Evolutionary conservation across 2,113 vertebrate species (phyloP).

Genomic region (Chiloscyllium plagiosum): DNA sequence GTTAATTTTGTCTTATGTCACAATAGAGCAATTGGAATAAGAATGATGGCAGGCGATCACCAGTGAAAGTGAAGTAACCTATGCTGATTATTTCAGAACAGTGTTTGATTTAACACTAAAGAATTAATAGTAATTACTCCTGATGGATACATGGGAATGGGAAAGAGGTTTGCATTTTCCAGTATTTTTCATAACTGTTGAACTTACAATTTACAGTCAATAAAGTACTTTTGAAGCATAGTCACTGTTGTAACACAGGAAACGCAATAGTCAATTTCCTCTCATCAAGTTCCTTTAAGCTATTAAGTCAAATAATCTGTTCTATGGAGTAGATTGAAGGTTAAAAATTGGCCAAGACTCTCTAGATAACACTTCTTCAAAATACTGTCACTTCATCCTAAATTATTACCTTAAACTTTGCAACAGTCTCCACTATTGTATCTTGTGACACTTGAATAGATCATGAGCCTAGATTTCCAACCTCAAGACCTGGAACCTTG

Average conservation of each 20-base stretch:
- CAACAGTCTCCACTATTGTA: neutral
- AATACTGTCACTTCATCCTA: neutral
- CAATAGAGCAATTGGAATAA: neutral
- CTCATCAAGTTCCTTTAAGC: neutral
- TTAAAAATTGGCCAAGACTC: neutral
- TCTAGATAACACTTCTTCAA: neutral
- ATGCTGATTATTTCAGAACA: neutral
- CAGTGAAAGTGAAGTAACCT: neutral
- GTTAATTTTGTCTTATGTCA: neutral
- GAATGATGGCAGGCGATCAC: neutral
- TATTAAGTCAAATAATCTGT: neutral
- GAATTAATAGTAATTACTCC: neutral
- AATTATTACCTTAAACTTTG: neutral
- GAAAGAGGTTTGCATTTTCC: too few species aligned
- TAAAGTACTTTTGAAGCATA: neutral
- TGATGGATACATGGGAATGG: neutral
- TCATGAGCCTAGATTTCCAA: too few species aligned
- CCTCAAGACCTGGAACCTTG: neutral
- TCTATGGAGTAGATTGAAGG: neutral
- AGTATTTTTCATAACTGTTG: neutral
- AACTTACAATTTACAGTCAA: neutral
- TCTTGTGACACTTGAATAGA: neutral
- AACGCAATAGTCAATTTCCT: neutral
- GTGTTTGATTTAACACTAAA: neutral
- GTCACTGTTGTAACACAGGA: neutral